Percentiles rank a stretch among this genome's conserved stretches.
These are phyloP conservation scores for Strigamia crassipes DNA, from an alignment of 2,888 invertebrate genomes.

Conservation along the genomic window DNA sequence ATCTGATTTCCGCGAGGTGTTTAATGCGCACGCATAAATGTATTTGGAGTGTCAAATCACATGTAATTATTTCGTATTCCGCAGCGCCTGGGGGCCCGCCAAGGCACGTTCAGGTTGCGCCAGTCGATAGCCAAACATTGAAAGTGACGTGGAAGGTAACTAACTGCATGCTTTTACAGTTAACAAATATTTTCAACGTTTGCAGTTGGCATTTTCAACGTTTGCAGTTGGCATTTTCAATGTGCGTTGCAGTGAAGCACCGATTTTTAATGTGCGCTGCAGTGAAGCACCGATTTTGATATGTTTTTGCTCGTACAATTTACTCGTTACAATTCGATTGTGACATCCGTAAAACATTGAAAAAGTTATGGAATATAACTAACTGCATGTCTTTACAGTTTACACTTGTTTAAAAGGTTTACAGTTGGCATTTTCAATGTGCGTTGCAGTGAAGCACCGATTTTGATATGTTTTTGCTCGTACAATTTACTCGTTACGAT, in stretches of 20 bases:
- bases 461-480: too few species aligned
- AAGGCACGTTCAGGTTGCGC: conserved; percentile 46
- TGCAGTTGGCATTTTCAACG: too few species aligned
- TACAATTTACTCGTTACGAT: too few species aligned
- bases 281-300: too few species aligned
- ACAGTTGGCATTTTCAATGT: background rate
- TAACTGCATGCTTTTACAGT: background rate
- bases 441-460: too few species aligned
- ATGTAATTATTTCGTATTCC: conserved; percentile 37
- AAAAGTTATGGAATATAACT: too few species aligned
- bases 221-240: background rate
- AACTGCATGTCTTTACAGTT: background rate
- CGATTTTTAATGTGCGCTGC: background rate
- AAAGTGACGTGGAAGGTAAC: conserved; percentile 50
- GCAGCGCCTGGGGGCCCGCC: conserved; percentile 50
- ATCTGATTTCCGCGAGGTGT: conserved; percentile 1
- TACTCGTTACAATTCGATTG: too few species aligned
- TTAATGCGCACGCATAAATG: background rate
- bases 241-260: too few species aligned
- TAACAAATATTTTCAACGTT: too few species aligned
- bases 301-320: too few species aligned
- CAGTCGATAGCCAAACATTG: conserved; percentile 47
- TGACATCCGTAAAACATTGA: too few species aligned
- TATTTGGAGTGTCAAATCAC: conserved; percentile 17
- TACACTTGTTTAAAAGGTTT: background rate